These are phyloP conservation scores for Macrotus californicus DNA, from an alignment of 2,113 vertebrate genomes.

Conservation along the genomic window DNA sequence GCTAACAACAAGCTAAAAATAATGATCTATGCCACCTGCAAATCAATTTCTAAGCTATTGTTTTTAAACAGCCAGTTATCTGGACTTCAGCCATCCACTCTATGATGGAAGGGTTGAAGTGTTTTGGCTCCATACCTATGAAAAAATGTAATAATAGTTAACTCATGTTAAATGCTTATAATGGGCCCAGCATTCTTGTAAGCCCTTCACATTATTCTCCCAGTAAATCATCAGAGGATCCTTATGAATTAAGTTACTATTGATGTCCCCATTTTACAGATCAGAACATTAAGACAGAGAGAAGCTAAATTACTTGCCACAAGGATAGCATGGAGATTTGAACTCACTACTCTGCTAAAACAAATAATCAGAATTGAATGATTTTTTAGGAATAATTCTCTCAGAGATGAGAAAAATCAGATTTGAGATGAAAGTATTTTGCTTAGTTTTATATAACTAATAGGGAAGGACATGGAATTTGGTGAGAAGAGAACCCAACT, in stretches of 20 bases:
- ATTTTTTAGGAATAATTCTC: not conserved
- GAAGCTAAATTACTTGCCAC: not conserved
- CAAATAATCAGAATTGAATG: not conserved
- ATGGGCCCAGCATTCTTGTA: not conserved
- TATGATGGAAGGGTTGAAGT: not conserved
- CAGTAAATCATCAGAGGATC: not conserved
- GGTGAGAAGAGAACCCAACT: not conserved
- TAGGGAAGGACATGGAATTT: not conserved
- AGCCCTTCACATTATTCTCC: not conserved
- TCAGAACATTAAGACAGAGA: not conserved
- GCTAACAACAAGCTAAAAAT: not conserved
- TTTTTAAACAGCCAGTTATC: not conserved
- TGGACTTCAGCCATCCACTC: not conserved
- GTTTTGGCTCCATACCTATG: not conserved
- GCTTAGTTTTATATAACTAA: not conserved
- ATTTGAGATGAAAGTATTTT: not conserved
- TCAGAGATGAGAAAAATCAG: not conserved
- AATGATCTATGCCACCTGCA: not conserved
- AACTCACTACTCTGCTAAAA: not conserved
- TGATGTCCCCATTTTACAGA: not conserved
- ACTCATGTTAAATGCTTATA: not conserved
- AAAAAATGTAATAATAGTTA: not conserved
- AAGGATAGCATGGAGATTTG: not conserved
- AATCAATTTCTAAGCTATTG: not conserved
- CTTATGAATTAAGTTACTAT: not conserved